These are phyloP conservation scores for Chymomyza procnemis DNA, from an alignment of 2,888 invertebrate species.

Conservation along the genomic window DNA sequence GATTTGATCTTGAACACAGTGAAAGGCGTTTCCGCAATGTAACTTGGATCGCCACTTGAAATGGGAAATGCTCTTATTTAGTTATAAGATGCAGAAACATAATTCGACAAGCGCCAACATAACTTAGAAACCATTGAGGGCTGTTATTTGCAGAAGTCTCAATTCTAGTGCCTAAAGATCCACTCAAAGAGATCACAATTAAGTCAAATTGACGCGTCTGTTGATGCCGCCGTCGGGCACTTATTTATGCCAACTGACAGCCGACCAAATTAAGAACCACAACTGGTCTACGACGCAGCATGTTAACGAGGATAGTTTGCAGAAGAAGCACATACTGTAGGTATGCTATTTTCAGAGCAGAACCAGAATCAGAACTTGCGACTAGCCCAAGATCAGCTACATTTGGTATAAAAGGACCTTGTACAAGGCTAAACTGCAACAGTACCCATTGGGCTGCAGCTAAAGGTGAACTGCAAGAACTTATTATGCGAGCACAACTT, in stretches of 20 bases:
- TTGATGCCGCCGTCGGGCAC: slow-evolving; percentile 5
- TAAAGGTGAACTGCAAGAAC: slow-evolving; percentile 45
- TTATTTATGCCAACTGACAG: slow-evolving; percentile 10
- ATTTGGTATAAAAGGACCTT: slow-evolving; percentile 74
- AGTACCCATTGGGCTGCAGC: slow-evolving; percentile 49
- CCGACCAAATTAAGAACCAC: not conserved
- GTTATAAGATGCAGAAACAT: not conserved
- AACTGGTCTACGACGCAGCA: slow-evolving; percentile 17
- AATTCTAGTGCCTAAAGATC: not conserved
- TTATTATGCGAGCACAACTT: slow-evolving; percentile 71
- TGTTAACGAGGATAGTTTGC: slow-evolving; percentile 47
- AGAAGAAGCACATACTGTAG: slow-evolving; percentile 22
- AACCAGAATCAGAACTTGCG: slow-evolving; percentile 38
- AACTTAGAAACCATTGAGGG: not conserved
- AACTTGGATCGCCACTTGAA: slow-evolving; percentile 6
- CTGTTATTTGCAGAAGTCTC: not conserved
- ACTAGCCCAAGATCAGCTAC: slow-evolving; percentile 14
- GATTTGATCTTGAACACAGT: slow-evolving; percentile 43
- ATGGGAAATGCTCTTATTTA: slow-evolving; percentile 2
- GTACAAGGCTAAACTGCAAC: not conserved
- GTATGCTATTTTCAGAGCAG: no score
- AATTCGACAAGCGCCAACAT: not conserved
- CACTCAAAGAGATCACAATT: slow-evolving; percentile 42
- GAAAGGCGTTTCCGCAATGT: slow-evolving; percentile 59
- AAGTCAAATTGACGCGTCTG: slow-evolving; percentile 59